A percentile compares a stretch with the other conserved stretches of the same genome.
phyloP scores from a whole-genome alignment of 2,888 invertebrate genomes.

The Leptopilina drosophilae region DNA sequence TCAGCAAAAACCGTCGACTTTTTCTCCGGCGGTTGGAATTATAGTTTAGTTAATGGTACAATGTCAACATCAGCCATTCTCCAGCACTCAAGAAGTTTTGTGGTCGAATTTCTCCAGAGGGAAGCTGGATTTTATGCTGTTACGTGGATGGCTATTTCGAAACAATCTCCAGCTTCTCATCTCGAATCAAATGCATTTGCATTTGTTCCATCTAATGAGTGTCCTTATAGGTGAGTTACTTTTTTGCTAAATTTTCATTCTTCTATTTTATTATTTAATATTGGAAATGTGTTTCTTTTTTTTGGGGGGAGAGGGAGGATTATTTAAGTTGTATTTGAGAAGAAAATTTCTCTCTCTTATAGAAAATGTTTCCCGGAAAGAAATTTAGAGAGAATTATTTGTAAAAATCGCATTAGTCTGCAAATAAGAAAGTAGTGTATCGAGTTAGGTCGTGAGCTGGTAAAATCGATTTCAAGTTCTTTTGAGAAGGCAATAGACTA shows the following conservation, averaged over 20 bases:
- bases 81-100: conserved; percentile 83
- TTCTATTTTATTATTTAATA: background rate
- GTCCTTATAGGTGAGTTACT: conserved; percentile 82
- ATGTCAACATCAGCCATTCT: conserved; percentile 63
- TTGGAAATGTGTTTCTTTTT: no score
- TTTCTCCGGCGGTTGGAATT: conserved; percentile 80
- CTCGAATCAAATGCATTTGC: conserved; percentile 65
- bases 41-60: conserved; percentile 54
- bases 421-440: conserved; percentile 26
- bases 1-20: conserved; percentile 79
- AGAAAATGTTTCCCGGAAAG: background rate
- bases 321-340: no score
- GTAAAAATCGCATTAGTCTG: conserved; percentile 3
- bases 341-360: background rate
- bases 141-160: conserved; percentile 88
- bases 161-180: conserved; percentile 76
- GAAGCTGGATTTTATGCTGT: conserved; percentile 86
- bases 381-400: no score
- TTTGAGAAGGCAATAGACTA: conserved; percentile 23
- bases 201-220: conserved; percentile 79
- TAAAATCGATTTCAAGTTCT: conserved; percentile 32
- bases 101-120: conserved; percentile 86
- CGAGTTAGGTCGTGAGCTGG: conserved; percentile 6
- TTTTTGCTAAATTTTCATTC: no score
- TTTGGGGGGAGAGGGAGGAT: no score